phyloP scores from a whole-genome alignment of 2,888 invertebrate genomes.

The Cataglyphis altisquamis region DNA sequence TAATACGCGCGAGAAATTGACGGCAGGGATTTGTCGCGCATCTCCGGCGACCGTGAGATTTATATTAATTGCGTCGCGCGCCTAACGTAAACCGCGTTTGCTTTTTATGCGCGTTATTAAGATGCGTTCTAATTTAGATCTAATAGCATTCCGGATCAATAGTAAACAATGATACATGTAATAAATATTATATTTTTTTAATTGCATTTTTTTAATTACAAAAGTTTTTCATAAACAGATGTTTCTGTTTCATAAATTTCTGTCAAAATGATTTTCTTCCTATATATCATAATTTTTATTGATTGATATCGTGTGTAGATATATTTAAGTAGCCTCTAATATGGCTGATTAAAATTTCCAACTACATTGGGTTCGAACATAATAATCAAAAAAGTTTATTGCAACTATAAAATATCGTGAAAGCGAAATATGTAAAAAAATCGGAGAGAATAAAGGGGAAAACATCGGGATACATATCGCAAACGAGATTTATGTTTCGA shows the following conservation, averaged over 20 bases:
- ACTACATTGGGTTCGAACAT: neutral
- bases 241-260: neutral
- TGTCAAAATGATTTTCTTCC: neutral
- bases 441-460: constrained; percentile 20
- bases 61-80: constrained; percentile 34
- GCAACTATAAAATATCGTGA: constrained; percentile 31
- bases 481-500: constrained; percentile 49
- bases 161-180: too few species aligned
- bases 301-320: neutral
- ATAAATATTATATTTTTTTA: neutral
- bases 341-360: neutral
- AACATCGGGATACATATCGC: constrained; percentile 31
- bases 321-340: neutral
- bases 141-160: neutral
- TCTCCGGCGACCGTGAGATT: constrained; percentile 29
- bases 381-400: constrained; percentile 44
- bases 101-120: neutral
- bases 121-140: neutral
- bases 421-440: constrained; percentile 47
- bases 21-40: constrained; percentile 47
- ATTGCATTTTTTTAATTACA: neutral
- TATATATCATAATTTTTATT: neutral
- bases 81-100: neutral
- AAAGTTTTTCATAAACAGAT: neutral
- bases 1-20: constrained; percentile 43